Evolutionary conservation across 2,797 vertebrate genomes (phyloP), one percentile per base, ranked within the genome.

Genomic region (Characodon lateralis): DNA sequence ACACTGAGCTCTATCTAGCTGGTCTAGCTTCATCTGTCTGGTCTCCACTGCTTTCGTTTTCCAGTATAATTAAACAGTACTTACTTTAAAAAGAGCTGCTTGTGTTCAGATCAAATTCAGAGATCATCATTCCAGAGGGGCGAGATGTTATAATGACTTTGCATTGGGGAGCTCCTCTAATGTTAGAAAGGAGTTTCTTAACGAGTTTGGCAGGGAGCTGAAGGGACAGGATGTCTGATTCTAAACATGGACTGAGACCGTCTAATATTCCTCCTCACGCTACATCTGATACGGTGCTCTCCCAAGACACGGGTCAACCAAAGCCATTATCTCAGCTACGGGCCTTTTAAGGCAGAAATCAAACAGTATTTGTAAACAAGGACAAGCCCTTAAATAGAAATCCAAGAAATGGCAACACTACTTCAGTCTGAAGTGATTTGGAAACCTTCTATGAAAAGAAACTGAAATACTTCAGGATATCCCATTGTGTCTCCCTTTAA

Each of bases 211-310:
- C 78, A 78, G 66, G 39, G n/a, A 56, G 69, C 39, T 80, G 63
- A 66, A 85, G 71, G 78, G 78, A 86, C 85, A 78, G 86, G 84
- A 88, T 80, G 87, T 89, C 81, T 73, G 73, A 71, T 50, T 85
- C 71, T 83, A 88, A 90, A 89, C 80, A 83, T 56, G 68, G 75
- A 72, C 78, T 73, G 77, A 26, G 78, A 74, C 58, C 63, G 31
- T 78, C 78, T 41, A 35, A 78, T 76, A 35, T 53, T 77, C 53
- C 63, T 78, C 65, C 50, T 46, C 70, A 65, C 41, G 39, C 71
- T 81, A 14, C 73, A 88, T 88, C 89, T 78, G 87, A 91, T 86
- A 88, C 3, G 71, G 55, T 43, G 2, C 59, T 39, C 71, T 87
- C 86, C 83, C 87, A 6, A 35, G 79, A 80, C 84, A 28, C n/a